Percentiles rank a stretch among this genome's conserved stretches.
Conservation (phyloP, 2,888 invertebrate species). For the Eristalis arbustorum region DNA sequence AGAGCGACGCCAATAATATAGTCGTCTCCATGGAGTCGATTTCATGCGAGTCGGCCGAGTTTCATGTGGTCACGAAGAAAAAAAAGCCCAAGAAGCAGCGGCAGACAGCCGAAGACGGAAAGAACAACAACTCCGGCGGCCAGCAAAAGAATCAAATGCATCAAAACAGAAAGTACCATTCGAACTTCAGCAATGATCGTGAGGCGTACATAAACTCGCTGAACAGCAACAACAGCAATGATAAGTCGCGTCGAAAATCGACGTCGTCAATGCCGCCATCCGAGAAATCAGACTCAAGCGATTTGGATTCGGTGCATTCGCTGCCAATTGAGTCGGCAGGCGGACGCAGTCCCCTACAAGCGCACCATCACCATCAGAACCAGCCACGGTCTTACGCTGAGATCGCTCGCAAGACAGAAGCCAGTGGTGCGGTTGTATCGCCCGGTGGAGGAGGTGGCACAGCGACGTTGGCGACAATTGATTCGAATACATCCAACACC, state of each 20-base stretch:
- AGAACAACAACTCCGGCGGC: slow-evolving; percentile 40
- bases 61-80: slow-evolving; percentile 91
- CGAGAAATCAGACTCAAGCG: slow-evolving; percentile 91
- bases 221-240: slow-evolving; percentile 72
- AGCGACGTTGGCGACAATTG: slow-evolving; percentile 47
- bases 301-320: slow-evolving; percentile 91
- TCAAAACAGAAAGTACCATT: slow-evolving; percentile 70
- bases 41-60: slow-evolving; percentile 84
- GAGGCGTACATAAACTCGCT: slow-evolving; percentile 72
- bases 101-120: slow-evolving; percentile 46
- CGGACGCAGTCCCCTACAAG: slow-evolving; percentile 61
- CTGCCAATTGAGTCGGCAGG: slow-evolving; percentile 84
- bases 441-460: slow-evolving; percentile 13
- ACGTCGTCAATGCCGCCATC: slow-evolving; percentile 90
- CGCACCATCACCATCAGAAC: slow-evolving; percentile 72
- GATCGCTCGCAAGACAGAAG: slow-evolving; percentile 83
- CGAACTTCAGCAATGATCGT: slow-evolving; percentile 72
- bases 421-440: slow-evolving; percentile 34
- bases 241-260: slow-evolving; percentile 83
- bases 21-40: slow-evolving; percentile 76
- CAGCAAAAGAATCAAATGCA: slow-evolving; percentile 55
- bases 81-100: slow-evolving; percentile 88
- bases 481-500: slow-evolving; percentile 62
- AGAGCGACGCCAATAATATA: slow-evolving; percentile 63
- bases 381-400: slow-evolving; percentile 88